Percentiles rank a stretch among this genome's conserved stretches.
Evolutionary conservation across 92 coral and sea anemone genomes (phyloP).

Genomic region (Porites lobata): DNA sequence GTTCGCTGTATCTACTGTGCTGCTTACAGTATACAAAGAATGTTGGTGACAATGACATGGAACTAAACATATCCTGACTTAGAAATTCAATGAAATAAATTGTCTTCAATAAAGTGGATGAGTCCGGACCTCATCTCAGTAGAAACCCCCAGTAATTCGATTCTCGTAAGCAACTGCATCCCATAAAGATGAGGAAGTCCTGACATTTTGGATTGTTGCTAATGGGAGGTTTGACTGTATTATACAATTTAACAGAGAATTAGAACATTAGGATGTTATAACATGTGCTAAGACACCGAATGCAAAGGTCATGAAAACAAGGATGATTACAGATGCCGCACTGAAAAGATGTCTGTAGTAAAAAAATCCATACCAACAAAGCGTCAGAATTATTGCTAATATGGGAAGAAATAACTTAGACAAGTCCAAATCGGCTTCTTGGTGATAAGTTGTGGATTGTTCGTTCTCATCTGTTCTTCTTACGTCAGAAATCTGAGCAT

Average conservation of each 20-base stretch:
- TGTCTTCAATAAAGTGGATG: no score
- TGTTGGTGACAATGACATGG: no score
- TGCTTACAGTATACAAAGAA: no score
- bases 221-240: no score
- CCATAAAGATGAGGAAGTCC: no score
- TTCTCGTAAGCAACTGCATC: no score
- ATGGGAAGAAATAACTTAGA: conserved; percentile 90
- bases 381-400: conserved; percentile 72
- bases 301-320: conserved; percentile 86
- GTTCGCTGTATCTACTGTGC: no score
- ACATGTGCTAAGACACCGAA: conserved; percentile 83
- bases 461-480: conserved; percentile 28
- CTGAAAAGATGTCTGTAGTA: conserved; percentile 85
- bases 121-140: no score
- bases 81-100: no score
- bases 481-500: conserved; percentile 86
- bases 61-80: no score
- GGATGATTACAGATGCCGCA: conserved; percentile 86
- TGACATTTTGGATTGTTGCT: no score
- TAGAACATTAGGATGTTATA: conserved; percentile 52
- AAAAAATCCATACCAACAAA: conserved; percentile 94
- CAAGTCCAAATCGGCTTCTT: conserved; percentile 85
- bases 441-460: conserved; percentile 37
- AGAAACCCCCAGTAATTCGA: no score
- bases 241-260: not conserved